Evolutionary conservation across 2,113 vertebrate species (phyloP).

Genomic region (Daphoenositta chrysoptera): DNA sequence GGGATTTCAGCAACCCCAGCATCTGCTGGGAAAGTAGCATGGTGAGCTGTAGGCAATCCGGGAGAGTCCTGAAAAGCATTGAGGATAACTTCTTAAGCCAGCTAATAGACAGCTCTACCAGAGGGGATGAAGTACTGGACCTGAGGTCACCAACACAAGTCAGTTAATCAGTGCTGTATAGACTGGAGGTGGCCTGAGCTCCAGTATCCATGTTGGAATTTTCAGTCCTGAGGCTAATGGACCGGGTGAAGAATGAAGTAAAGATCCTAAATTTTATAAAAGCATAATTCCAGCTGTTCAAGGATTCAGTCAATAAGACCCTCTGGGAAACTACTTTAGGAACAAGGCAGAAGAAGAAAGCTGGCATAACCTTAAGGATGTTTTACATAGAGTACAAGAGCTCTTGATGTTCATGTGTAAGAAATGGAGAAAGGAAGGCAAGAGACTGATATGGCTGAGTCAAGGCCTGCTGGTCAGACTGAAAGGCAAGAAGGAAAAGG

Average conservation of each 20-base stretch:
- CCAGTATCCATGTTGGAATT: background rate
- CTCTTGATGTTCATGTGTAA: background rate
- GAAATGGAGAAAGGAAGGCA: fast-evolving
- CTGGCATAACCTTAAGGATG: background rate
- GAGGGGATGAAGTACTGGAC: background rate
- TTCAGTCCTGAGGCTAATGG: background rate
- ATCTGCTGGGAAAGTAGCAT: background rate
- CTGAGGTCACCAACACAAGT: background rate
- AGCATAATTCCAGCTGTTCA: background rate
- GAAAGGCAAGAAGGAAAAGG: background rate
- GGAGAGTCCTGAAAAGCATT: background rate
- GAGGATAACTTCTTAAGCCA: background rate
- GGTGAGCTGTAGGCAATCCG: background rate
- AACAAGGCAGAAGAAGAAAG: background rate
- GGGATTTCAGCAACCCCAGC: fast-evolving
- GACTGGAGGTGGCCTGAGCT: background rate
- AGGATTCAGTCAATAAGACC: background rate
- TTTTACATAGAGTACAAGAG: background rate
- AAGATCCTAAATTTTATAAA: background rate
- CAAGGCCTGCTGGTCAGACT: background rate
- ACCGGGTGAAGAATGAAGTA: background rate
- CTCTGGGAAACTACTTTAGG: background rate
- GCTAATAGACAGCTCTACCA: background rate
- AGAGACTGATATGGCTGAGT: background rate
- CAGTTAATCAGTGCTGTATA: background rate